Evolutionary conservation across 2,797 vertebrate species (phyloP), one percentile per base, ranked within the genome.

Genomic region (Bradypodion ventrale): DNA sequence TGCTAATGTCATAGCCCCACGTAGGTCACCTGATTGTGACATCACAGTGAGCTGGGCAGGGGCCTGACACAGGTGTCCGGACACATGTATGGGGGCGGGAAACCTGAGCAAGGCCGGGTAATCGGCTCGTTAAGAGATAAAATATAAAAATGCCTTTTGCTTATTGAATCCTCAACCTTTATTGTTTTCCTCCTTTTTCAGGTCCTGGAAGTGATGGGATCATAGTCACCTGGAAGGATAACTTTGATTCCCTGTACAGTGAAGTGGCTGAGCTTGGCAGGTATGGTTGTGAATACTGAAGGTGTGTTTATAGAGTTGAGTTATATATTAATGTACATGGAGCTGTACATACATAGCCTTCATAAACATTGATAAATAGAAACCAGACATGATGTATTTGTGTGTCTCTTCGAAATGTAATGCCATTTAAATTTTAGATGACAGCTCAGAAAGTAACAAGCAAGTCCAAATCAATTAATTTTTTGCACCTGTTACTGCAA

Each of bases 231-330:
- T 99, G 98, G 98, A 99, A 98, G 89, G 98, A 99, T 94, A 98
- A 97, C 97, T 99, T 99, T 93, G 98, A 99, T 89, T 96, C 97
- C 94, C 96, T 97, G 94, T 99, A 98, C 95, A 96, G 94, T 8
- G 98, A 99, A 93, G 97, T 99, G 95, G 97, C 97, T 84, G 98
- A 99, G 95, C 97, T 99, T 89, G 98, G 98, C 95, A 98, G 98
- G 98, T 99, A 94, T 0, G 85, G 85, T 0, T 56, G 7, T 80
- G 16, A 66, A 80, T 21, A 7, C 62, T 59, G 15, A 74, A 40
- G 15, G 15, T 42, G 23, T 32, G 10, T 82, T 68, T 75, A 5
- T n/a, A 75, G 46, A 29, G 27, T 59, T n/a, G 40, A 29, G 10
- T 2, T 78, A 23, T 35, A 2, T 70, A 37, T 35, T 63, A 19